Conservation (phyloP, 2,113 vertebrate species). For the Bos javanicus region DNA sequence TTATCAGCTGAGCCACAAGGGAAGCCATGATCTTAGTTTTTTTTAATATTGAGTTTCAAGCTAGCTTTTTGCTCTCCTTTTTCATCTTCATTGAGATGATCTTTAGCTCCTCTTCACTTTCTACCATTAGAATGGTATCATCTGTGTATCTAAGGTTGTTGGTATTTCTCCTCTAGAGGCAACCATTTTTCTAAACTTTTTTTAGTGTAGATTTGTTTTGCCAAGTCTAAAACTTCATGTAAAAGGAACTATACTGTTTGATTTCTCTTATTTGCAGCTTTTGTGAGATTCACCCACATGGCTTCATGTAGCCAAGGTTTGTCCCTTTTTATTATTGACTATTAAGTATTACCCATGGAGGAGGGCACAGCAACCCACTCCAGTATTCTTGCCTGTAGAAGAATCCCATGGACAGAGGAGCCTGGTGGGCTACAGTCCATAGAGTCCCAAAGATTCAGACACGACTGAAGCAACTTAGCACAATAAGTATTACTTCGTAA, state of each 20-base stretch:
- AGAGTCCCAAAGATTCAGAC: neutral
- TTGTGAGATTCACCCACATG: neutral
- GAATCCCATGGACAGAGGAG: neutral
- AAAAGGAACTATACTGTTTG: neutral
- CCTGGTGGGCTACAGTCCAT: neutral
- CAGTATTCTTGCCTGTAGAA: neutral
- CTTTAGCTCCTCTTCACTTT: neutral
- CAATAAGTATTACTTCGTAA: neutral
- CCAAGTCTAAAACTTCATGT: neutral
- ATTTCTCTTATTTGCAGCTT: neutral
- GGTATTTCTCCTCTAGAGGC: neutral
- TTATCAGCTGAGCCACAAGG: neutral
- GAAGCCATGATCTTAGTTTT: neutral
- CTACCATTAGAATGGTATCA: neutral
- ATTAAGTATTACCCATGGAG: neutral
- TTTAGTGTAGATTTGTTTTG: neutral
- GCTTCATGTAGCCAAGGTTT: neutral
- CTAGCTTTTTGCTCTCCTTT: neutral
- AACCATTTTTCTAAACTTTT: neutral
- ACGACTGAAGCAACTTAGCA: accelerated
- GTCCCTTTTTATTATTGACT: neutral
- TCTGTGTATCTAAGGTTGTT: neutral
- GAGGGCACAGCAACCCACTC: neutral
- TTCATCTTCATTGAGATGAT: neutral
- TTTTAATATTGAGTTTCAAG: neutral